Conservation (phyloP, 2,888 invertebrate species). For the Habroteleia sp. region DNA sequence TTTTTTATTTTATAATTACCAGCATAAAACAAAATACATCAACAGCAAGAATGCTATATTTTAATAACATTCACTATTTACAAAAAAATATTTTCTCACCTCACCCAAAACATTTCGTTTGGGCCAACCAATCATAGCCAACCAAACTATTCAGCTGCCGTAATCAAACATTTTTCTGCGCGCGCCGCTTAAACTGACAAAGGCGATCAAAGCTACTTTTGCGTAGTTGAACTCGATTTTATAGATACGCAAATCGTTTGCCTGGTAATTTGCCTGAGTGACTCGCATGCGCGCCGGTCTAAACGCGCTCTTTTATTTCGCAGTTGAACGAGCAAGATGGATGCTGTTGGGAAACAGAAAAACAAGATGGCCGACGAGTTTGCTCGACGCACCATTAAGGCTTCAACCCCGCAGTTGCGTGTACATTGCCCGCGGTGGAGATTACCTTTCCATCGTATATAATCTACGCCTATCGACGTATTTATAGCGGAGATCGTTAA, state of each 20-base stretch:
- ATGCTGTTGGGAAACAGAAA: slow-evolving; percentile 23
- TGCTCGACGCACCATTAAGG: slow-evolving; percentile 46
- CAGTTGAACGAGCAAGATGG: slow-evolving; percentile 20
- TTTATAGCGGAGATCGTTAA: slow-evolving; percentile 57
- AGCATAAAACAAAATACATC: too few species aligned
- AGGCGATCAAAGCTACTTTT: not conserved
- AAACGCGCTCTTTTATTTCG: slow-evolving; percentile 8
- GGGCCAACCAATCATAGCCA: too few species aligned
- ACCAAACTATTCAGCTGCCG: too few species aligned
- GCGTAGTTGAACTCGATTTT: slow-evolving; percentile 21
- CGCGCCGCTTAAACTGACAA: too few species aligned
- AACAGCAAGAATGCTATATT: too few species aligned
- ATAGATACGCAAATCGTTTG: slow-evolving; percentile 22
- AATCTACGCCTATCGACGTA: slow-evolving; percentile 61
- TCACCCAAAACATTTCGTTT: too few species aligned
- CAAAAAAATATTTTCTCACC: too few species aligned
- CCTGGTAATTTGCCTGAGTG: slow-evolving; percentile 4
- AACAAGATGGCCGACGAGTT: slow-evolving; percentile 56
- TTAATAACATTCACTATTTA: too few species aligned
- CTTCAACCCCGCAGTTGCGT: slow-evolving; percentile 42
- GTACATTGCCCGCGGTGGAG: slow-evolving; percentile 49
- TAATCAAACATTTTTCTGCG: too few species aligned
- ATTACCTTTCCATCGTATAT: slow-evolving; percentile 57
- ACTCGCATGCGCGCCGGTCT: slow-evolving; percentile 1
- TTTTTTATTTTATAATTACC: too few species aligned